Evolutionary conservation across 2,113 vertebrate genomes (phyloP).

Genomic region (Rhynchopsitta pachyrhyncha): DNA sequence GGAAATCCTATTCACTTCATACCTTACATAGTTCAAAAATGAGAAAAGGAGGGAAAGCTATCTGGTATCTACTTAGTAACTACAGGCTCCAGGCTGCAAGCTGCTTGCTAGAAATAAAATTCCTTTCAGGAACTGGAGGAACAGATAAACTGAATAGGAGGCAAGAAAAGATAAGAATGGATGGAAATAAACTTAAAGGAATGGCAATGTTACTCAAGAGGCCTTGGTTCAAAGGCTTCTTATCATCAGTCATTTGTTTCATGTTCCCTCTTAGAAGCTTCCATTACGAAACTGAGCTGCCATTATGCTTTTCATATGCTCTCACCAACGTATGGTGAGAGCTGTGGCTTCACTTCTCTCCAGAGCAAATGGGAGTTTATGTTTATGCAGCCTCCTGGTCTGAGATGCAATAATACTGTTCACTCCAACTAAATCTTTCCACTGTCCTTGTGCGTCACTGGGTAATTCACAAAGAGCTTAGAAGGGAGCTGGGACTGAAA

Average conservation of each 20-base stretch:
- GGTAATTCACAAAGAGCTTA: not conserved
- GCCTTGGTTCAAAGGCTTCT: conserved; percentile 9
- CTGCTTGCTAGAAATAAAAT: conserved; percentile 15
- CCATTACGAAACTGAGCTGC: not conserved
- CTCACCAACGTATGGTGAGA: accelerated
- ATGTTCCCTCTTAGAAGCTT: not conserved
- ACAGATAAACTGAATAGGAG: not conserved
- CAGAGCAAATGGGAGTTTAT: not conserved
- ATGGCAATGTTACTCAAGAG: not conserved
- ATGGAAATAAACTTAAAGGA: conserved; percentile 20
- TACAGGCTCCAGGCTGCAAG: not conserved
- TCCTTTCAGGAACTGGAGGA: not conserved
- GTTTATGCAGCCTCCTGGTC: not conserved
- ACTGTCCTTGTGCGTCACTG: not conserved
- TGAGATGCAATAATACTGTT: not conserved
- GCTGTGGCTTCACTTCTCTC: not conserved
- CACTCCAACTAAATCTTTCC: not conserved
- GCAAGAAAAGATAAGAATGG: conserved; percentile 20
- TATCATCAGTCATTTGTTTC: conserved; percentile 8
- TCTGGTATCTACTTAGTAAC: not conserved
- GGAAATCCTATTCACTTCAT: not conserved
- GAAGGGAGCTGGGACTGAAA: not conserved
- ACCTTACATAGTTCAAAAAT: not conserved
- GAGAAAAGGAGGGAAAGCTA: not conserved
- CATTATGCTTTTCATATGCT: not conserved